Conservation (phyloP, 2,113 vertebrate genomes). For the Stictonetta naevosa region DNA sequence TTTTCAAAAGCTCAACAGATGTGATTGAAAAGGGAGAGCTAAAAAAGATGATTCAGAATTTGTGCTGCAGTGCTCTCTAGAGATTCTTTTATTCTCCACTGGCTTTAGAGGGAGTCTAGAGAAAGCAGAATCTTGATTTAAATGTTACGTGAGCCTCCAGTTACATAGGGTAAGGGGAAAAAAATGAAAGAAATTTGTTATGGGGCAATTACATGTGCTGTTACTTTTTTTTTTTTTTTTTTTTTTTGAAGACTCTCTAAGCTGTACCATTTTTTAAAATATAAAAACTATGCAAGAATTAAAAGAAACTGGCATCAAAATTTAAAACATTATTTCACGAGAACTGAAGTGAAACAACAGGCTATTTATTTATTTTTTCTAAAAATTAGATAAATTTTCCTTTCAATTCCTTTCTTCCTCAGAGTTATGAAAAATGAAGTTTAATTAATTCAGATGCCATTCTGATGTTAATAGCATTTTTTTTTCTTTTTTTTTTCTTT, state of each 20-base stretch:
- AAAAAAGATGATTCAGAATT: not conserved
- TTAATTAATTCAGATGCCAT: not conserved
- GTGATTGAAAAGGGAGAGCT: not conserved
- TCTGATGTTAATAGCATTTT: not conserved
- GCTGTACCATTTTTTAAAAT: rapidly evolving
- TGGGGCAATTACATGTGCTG: rapidly evolving
- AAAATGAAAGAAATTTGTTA: not conserved
- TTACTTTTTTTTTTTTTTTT: not conserved
- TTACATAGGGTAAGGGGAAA: not conserved
- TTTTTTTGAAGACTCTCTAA: not conserved
- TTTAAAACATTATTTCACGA: not conserved
- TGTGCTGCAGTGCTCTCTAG: constrained; percentile 41
- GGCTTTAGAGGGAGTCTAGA: not conserved
- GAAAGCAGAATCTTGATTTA: not conserved
- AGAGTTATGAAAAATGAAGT: not conserved
- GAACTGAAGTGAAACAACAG: not conserved
- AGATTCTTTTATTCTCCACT: not conserved
- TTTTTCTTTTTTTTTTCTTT: not conserved
- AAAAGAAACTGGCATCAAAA: not conserved
- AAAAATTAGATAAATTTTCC: not conserved
- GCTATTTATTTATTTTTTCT: not conserved
- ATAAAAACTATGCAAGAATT: not conserved
- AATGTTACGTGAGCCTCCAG: not conserved
- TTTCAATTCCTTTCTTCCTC: not conserved
- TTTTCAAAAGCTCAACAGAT: not conserved